Conservation (phyloP, 2,888 invertebrate species). For the Schizotus pectinicornis region DNA sequence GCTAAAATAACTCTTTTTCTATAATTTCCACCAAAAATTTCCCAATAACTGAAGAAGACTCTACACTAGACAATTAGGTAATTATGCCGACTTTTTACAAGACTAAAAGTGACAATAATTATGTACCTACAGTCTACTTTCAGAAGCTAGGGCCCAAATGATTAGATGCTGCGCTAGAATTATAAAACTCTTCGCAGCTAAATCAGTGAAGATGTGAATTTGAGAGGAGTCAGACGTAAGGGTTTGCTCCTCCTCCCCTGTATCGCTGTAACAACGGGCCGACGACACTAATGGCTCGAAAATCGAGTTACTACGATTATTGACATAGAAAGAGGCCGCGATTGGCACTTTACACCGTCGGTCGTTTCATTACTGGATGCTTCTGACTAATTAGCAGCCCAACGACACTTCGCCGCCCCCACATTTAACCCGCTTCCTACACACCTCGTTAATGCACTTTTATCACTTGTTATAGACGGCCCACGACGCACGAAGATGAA, state of each 20-base stretch:
- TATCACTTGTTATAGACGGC: neutral
- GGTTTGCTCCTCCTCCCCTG: neutral
- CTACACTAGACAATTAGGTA: too few species aligned
- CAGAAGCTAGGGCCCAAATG: neutral
- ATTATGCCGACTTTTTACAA: neutral
- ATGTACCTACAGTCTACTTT: neutral
- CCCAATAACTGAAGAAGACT: too few species aligned
- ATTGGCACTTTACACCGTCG: conserved; percentile 46
- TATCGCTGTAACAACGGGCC: conserved; percentile 23
- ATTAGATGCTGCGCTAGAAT: conserved; percentile 24
- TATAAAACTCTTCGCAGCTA: conserved; percentile 3
- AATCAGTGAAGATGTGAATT: too few species aligned
- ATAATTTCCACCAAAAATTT: neutral
- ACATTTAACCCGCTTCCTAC: conserved; percentile 5
- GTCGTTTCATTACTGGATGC: conserved; percentile 30
- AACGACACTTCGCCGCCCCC: conserved; percentile 14
- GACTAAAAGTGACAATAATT: neutral
- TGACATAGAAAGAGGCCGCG: conserved; percentile 45
- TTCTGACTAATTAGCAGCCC: conserved; percentile 35
- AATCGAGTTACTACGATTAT: conserved; percentile 51
- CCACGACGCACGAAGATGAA: neutral
- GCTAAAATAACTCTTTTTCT: too few species aligned
- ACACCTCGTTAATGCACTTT: conserved; percentile 1
- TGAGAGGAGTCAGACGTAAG: too few species aligned
- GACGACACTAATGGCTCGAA: conserved; percentile 46